Evolutionary conservation across 2,113 vertebrate species (phyloP), one percentile per base, ranked within the genome.

Genomic region (Brachirus orientalis): DNA sequence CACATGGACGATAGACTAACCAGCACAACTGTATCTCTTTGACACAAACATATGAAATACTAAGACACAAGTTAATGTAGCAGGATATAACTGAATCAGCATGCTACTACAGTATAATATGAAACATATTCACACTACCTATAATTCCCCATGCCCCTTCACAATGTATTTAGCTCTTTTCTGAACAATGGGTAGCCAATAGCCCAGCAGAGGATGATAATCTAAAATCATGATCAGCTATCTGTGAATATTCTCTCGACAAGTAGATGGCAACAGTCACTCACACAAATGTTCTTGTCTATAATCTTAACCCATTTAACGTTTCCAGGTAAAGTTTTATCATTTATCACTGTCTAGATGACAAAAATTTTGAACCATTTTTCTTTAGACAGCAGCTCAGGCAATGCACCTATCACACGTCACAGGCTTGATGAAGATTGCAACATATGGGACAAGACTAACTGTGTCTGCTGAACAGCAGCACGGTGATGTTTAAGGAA

Each of bases 61-160:
- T 88, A 88, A 83, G 88, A 88, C 90, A 84, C 82, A 69, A 84
- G 84, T 84, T 87, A 85, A 88, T 90, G 88, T 90, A 90, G 90
- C 85, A 86, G 89, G 69, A 90, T 89, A 88, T 90, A 86, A 89
- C 77, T 72, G 83, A 90, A 82, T 81, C 75, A 88, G 90, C 89
- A 91, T 91, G 90, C 88, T 90, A 91, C 88, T 86, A 84, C 84
- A 89, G 72, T 90, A 90, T 91, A 89, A 88, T 89, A 91, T 72
- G 63, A 89, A 85, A 84, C 84, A 69, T 90, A 89, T 72, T 88
- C 89, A 91, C 87, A 90, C 87, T 86, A 88, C 86, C 86, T 90
- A 83, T 84, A 80, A 71, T 72, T 63, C 77, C 77, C 81, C 55
- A 72, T 77, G 62, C 62, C 82, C 78, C 71, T 69, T 84, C 89